Evolutionary conservation across 2,797 vertebrate genomes (phyloP).

Genomic region (Calcarius lapponicus): DNA sequence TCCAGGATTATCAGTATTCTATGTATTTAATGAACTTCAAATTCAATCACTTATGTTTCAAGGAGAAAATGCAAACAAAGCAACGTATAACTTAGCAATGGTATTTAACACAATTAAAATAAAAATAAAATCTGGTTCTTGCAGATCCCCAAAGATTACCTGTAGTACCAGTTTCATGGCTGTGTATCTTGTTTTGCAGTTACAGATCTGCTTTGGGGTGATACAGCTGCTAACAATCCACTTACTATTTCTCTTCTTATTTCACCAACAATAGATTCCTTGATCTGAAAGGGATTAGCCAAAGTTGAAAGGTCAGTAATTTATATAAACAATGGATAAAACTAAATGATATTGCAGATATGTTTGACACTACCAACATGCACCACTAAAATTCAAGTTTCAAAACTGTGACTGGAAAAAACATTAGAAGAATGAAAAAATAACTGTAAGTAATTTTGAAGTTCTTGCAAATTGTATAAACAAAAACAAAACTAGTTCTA

Average conservation of each 20-base stretch:
- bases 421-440: background rate
- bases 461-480: background rate
- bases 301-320: slow-evolving; percentile 7
- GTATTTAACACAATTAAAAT: background rate
- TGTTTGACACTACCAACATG: background rate
- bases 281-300: slow-evolving; percentile 82
- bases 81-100: background rate
- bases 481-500: background rate
- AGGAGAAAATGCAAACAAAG: background rate
- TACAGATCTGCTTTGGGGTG: slow-evolving; percentile 76
- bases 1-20: background rate
- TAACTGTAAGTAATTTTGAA: background rate
- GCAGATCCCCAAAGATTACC: slow-evolving; percentile 60
- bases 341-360: background rate
- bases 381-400: background rate
- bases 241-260: slow-evolving; percentile 91
- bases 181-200: slow-evolving; percentile 68
- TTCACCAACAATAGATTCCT: slow-evolving; percentile 89
- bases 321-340: background rate
- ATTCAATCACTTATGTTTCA: background rate
- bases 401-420: slow-evolving; percentile 1
- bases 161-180: slow-evolving; percentile 63
- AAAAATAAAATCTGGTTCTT: background rate
- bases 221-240: slow-evolving; percentile 87
- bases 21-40: background rate